A percentile compares a stretch with the other conserved stretches of the same genome.
phyloP scores from a whole-genome alignment of 1,140 invertebrate species.

The Holotrichia oblita region DNA sequence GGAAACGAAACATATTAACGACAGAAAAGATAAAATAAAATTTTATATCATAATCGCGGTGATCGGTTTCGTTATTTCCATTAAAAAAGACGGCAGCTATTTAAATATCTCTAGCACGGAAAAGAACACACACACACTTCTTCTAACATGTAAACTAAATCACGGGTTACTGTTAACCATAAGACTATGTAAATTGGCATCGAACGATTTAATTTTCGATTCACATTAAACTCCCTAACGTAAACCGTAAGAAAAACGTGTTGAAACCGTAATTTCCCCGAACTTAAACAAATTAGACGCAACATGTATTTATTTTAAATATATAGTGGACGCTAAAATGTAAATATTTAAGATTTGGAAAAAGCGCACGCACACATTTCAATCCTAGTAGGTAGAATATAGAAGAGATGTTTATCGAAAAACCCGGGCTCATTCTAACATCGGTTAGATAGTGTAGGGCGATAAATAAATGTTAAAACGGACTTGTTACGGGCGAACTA shows the following conservation, averaged over 20 bases:
- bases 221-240: conserved; percentile 23
- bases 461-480: no score
- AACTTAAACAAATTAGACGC: conserved; percentile 31
- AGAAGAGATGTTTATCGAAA: not conserved
- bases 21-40: not conserved
- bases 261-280: conserved; percentile 32
- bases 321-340: conserved; percentile 28
- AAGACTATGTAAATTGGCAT: conserved; percentile 31
- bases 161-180: conserved; percentile 34
- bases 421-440: no score
- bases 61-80: not conserved
- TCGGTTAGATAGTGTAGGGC: no score
- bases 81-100: conserved; percentile 28
- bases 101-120: not conserved
- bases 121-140: conserved; percentile 24
- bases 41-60: not conserved
- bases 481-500: no score
- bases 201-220: conserved; percentile 31
- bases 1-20: not conserved
- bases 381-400: conserved; percentile 14
- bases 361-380: conserved; percentile 5
- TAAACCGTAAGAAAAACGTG: conserved; percentile 33
- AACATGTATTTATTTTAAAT: conserved; percentile 25
- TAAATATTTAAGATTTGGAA: conserved; percentile 28
- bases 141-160: conserved; percentile 29